phyloP scores from a whole-genome alignment of 2,888 invertebrate species.

The Tineola bisselliella region DNA sequence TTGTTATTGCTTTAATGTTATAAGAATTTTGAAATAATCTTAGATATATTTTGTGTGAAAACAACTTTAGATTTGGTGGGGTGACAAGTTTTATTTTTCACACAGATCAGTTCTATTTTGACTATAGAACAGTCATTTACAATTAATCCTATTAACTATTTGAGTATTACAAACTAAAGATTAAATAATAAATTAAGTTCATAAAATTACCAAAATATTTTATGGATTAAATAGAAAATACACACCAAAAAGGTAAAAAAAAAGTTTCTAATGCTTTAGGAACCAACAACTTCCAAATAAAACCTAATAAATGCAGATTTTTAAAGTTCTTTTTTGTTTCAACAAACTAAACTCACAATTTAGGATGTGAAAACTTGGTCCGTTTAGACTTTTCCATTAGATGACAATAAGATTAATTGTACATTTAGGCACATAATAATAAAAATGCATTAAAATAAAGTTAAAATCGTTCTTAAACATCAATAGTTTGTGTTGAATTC shows the following conservation, averaged over 20 bases:
- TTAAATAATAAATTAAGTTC: slow-evolving; percentile 6
- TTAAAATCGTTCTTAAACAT: slow-evolving; percentile 1
- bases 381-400: background rate
- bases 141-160: background rate
- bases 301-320: slow-evolving; percentile 33
- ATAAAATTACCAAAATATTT: background rate
- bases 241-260: background rate
- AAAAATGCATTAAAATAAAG: background rate
- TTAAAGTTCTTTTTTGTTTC: slow-evolving; percentile 32
- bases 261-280: slow-evolving; percentile 1
- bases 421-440: slow-evolving; percentile 10
- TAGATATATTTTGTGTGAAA: background rate
- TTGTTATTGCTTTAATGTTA: background rate
- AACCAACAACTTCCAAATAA: slow-evolving; percentile 7
- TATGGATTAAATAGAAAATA: background rate
- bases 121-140: background rate
- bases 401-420: background rate
- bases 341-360: slow-evolving; percentile 38
- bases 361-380: slow-evolving; percentile 39
- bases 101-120: background rate
- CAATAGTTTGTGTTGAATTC: slow-evolving; percentile 51
- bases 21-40: background rate
- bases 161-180: slow-evolving; percentile 1
- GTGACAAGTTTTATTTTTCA: background rate
- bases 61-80: background rate